These are phyloP conservation scores for Chaetorhynchus papuensis DNA, from an alignment of 2,113 vertebrate species.

Conservation along the genomic window DNA sequence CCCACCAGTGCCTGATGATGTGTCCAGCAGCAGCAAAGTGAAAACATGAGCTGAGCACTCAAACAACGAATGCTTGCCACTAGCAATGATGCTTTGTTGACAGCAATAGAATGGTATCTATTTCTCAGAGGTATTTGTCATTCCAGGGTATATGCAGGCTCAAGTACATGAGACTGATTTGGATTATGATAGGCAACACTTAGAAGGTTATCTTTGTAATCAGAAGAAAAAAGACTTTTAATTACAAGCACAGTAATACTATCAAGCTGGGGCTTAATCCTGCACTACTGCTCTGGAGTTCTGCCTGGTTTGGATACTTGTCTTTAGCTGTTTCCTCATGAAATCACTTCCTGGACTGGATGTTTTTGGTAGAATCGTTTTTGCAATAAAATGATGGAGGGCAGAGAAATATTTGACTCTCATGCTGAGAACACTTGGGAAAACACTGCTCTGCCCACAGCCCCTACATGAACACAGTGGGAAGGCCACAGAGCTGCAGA, in stretches of 20 bases:
- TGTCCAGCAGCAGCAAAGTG: background rate
- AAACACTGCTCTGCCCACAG: background rate
- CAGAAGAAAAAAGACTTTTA: background rate
- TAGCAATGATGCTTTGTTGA: background rate
- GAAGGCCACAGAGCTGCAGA: background rate
- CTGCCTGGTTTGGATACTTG: background rate
- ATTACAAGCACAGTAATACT: background rate
- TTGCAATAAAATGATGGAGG: background rate
- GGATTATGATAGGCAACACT: background rate
- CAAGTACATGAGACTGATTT: background rate
- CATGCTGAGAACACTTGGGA: background rate
- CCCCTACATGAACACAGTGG: accelerated
- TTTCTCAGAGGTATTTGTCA: background rate
- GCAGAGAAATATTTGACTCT: background rate
- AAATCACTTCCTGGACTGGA: background rate
- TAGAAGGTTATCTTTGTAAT: background rate
- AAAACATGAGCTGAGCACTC: background rate
- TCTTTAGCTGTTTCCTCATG: background rate
- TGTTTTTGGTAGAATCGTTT: background rate
- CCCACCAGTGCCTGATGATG: background rate
- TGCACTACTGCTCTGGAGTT: background rate
- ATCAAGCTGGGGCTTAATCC: background rate
- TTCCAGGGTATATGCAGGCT: background rate
- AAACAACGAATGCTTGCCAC: background rate
- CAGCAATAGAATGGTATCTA: background rate